Base-by-base conservation (phyloP, 2,888 invertebrate genomes). In the Phragmatobia fuliginosa region DNA sequence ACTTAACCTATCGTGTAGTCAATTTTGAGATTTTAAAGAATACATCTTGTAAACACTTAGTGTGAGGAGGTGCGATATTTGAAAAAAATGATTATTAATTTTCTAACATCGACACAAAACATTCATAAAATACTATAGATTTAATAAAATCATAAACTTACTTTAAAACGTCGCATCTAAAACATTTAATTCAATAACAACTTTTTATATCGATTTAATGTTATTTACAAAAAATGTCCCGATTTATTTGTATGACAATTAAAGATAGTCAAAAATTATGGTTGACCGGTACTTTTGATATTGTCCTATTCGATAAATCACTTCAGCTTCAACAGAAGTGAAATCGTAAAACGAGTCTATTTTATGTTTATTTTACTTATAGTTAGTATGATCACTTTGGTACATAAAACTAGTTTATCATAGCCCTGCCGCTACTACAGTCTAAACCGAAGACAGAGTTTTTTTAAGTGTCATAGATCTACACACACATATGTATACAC, bases 111-210 rank as follows among this genome's bases (percentile, higher is more conserved):
- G 82, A 85, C 82, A 83, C 80, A 77, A 84, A 88, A 85, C 86
- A 82, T 81, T 71, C 72, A 85, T 86, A 89, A 80, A 88, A 87
- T 87, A 88, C 85, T 87, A 84, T 86, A 85, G 87, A 85, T 85
- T 83, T 83, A 84, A 80, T 82, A 83, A 81, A 85, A 81, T 81
- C 82, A 82, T 77, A 85, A 85, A 80, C 84, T 88, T 87, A 87
- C 69, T 70, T 81, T 84, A 86, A 91, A 92, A 91, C 88, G 81
- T 85, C 90, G 90, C 88, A 85, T 92, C 89, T 92, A 93, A 92
- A 93, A 91, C 87, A 88, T 92, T 89, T 88, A 88, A 92, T 90
- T 88, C 84, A 88, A 87, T 90, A 92, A 94, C 91, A 92, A 92
- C 90, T 89, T 72, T 91, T 88, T 87, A 84, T 86, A 87, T 84